Evolutionary conservation across 2,888 invertebrate genomes (phyloP), one percentile per base, ranked within the genome.

Genomic region (Drosophila austrosaltans): DNA sequence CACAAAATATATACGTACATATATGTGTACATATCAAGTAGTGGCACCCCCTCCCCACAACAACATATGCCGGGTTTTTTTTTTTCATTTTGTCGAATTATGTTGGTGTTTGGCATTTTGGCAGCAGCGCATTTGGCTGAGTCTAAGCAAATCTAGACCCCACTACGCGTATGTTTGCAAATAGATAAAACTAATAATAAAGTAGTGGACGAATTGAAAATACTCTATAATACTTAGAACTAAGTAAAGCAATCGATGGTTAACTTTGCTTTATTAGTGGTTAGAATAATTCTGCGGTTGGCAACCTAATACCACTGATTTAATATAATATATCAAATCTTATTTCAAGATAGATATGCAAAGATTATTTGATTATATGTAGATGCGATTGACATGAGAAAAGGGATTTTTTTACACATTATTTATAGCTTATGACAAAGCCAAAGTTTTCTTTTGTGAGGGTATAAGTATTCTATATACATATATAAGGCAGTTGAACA

Each of bases 31-130:
- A 16, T 16, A 20, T 20, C 22, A 36, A 36, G 10, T 36, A 36
- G 36, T 36, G 36, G 44, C 44, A 20, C 44, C 20, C 48, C 48
- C 40, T 7, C 40, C n/a, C 40, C 40, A 3, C n/a, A 25, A 12
- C 3, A 3, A 25, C 48, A 48, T 48, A 25, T 48, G 48, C 10
- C 25, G 48, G 48, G 44, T 48, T 48, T 48, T 48, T 48, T 48
- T 22, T 22, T 22, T 22, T 25, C 28, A 3, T 28, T 28, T 36
- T 36, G 36, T 8, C 36, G 36, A 60, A 56, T 48, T 48, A 56
- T 72, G 59, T 59, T 71, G 30, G 22, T 69, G 25, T 54, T 60
- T 28, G 69, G 12, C 32, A 70, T 40, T 36, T 10, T 48, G 48
- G 22, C 48, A 48, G 22, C 48, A 25, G 22, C 48, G 48, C 12